Evolutionary conservation across 2,797 vertebrate genomes (phyloP).

Genomic region (Cryptoblepharus egeriae): DNA sequence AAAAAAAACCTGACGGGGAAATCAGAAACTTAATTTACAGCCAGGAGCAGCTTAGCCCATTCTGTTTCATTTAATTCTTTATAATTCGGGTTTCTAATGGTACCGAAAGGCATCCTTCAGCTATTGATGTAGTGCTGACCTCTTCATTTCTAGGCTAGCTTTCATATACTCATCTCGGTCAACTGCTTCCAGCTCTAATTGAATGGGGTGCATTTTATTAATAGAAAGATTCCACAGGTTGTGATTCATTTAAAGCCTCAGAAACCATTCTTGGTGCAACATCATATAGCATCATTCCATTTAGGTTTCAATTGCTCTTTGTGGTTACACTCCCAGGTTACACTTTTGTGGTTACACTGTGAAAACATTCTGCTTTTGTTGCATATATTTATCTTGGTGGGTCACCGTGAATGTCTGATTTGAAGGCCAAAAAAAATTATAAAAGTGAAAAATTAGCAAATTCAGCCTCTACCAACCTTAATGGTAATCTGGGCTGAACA

Average conservation of each 20-base stretch:
- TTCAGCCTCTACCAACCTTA: neutral
- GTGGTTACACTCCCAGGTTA: constrained; percentile 1
- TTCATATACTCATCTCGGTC: constrained; percentile 17
- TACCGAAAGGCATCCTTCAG: constrained; percentile 25
- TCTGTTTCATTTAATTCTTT: constrained; percentile 24
- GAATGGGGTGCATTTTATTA: constrained; percentile 41
- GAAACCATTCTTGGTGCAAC: constrained; percentile 37
- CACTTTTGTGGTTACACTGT: too few relatives aligned
- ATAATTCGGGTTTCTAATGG: constrained; percentile 10
- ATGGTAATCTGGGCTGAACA: neutral
- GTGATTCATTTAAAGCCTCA: constrained; percentile 56
- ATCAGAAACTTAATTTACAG: constrained; percentile 8
- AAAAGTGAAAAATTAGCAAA: neutral
- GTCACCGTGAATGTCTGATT: neutral
- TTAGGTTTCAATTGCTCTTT: constrained; percentile 21
- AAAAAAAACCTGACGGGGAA: constrained; percentile 27
- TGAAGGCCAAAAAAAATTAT: neutral
- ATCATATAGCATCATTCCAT: constrained; percentile 8
- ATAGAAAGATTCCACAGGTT: constrained; percentile 5
- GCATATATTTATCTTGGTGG: neutral
- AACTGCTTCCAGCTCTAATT: constrained; percentile 49
- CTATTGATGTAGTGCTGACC: neutral
- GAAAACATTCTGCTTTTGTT: neutral
- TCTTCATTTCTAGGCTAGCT: constrained; percentile 17
- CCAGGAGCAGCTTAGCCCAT: constrained; percentile 7